A percentile compares a stretch with the other conserved stretches of the same genome.
These are phyloP conservation scores for Ephydatia muelleri DNA, from an alignment of 37 sponge, comb jelly and placozoan genomes.

Conservation along the genomic window DNA sequence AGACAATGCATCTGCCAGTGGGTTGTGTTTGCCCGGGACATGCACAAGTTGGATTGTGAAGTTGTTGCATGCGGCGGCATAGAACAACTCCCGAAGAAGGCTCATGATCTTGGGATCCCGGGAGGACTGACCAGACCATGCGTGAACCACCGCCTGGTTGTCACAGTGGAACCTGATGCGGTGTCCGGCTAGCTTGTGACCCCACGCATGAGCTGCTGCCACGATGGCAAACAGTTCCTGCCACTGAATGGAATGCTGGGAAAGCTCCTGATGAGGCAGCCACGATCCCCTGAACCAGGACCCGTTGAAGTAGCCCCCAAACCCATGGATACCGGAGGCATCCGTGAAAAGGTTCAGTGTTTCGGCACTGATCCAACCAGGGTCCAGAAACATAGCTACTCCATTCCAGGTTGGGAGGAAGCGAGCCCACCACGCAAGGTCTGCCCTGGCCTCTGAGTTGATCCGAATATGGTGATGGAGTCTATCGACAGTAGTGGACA, in stretches of 20 bases:
- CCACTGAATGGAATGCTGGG: slow-evolving; percentile 24
- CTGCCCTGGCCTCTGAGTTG: slow-evolving; percentile 1
- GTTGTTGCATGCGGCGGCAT: slow-evolving; percentile 15
- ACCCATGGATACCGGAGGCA: slow-evolving; percentile 27
- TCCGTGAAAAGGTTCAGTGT: slow-evolving; percentile 22
- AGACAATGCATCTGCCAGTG: slow-evolving; percentile 47
- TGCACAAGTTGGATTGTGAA: slow-evolving; percentile 13
- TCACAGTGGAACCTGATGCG: slow-evolving; percentile 39
- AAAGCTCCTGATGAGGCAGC: slow-evolving; percentile 19
- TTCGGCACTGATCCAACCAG: background rate
- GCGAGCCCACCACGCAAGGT: slow-evolving; percentile 19
- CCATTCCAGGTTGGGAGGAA: slow-evolving; percentile 29
- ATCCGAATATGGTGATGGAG: slow-evolving; percentile 26
- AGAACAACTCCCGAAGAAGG: slow-evolving; percentile 19
- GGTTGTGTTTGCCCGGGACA: slow-evolving; percentile 23
- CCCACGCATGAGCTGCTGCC: slow-evolving; percentile 35
- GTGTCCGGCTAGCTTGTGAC: background rate
- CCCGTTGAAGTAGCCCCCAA: slow-evolving; percentile 31
- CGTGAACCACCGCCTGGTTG: slow-evolving; percentile 34
- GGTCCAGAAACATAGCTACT: slow-evolving; percentile 23
- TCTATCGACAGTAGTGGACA: slow-evolving; percentile 2
- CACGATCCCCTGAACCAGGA: slow-evolving; percentile 14
- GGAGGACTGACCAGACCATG: slow-evolving; percentile 28
- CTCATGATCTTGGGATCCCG: slow-evolving; percentile 25
- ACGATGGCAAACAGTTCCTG: slow-evolving; percentile 45